A percentile compares a stretch with the other conserved stretches of the same genome.
These are phyloP conservation scores for Limnodromus scolopaceus DNA, from an alignment of 2,797 vertebrate genomes.

Conservation along the genomic window DNA sequence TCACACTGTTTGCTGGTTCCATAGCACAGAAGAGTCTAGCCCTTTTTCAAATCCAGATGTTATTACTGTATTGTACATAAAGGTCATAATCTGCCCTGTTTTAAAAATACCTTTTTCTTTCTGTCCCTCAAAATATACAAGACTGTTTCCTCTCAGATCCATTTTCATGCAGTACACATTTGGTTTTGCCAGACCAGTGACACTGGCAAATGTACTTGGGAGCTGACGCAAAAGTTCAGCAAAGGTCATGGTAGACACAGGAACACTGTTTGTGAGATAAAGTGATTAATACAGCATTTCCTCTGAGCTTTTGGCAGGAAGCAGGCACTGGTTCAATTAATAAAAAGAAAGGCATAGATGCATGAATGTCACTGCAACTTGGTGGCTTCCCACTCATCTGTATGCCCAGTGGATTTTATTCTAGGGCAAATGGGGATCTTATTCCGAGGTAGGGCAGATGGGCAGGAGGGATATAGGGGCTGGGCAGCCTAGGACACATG, in stretches of 20 bases:
- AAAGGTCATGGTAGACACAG: background rate
- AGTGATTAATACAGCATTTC: background rate
- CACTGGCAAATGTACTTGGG: background rate
- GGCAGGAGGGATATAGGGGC: background rate
- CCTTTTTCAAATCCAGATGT: background rate
- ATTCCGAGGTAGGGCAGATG: background rate
- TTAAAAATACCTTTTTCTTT: background rate
- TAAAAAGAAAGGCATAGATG: background rate
- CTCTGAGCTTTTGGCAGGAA: background rate
- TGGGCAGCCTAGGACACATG: background rate
- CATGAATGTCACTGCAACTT: background rate
- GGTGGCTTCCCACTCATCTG: background rate
- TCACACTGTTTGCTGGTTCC: background rate
- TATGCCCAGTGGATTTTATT: background rate
- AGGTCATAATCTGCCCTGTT: background rate
- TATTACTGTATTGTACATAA: background rate
- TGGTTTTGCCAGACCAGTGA: background rate
- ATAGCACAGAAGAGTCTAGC: rapidly evolving
- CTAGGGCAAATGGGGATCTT: background rate
- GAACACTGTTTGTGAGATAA: background rate
- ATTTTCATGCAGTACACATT: background rate
- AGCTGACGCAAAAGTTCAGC: background rate
- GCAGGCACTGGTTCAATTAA: background rate
- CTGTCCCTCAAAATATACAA: background rate
- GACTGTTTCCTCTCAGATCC: background rate